Evolutionary conservation across 1,140 invertebrate genomes (phyloP), one percentile per base, ranked within the genome.

Genomic region (Drosophila pseudoobscura): DNA sequence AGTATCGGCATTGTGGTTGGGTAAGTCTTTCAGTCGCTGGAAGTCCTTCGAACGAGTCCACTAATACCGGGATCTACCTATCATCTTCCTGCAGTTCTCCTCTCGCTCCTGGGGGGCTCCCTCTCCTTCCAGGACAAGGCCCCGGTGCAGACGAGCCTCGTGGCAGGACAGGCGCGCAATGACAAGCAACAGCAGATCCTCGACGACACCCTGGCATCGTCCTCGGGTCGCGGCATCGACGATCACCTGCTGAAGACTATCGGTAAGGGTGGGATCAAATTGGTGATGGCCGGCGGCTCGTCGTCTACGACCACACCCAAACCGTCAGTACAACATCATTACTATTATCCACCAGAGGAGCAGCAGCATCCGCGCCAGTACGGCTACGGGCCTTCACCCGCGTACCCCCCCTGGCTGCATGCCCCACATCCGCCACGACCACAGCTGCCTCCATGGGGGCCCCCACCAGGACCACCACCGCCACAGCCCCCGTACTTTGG

Each of bases 291-390:
- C 54, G 17, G 68, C n/a, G 69, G 59, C 59, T 9, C 59, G 43
- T 9, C 59, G 43, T 35, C 60, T 29, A 61, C 59, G 58, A 82
- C 75, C 56, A 64, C 74, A 20, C 49, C 74, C 55, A 87, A 87
- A 88, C 82, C 82, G 47, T 41, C 78, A 59, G 69, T 75, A 64
- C 74, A 87, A 82, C 78, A 87, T 56, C 83, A 87, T 78, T 87
- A 87, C 70, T 87, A 87, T 87, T 87, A 88, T 87, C 44, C 69
- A 78, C 47, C 76, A 78, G 82, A 85, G 72, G 80, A 78, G 15
- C 71, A 74, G 60, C 63, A 83, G 56, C 80, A 78, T 46, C 63
- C 73, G 20, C 82, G 82, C 11, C 80, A 87, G 59, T 57, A 71
- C 26, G 80, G 74, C 24, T 75, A 75, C 11, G 68, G 58, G 26